These are phyloP conservation scores for Microtus pennsylvanicus DNA, from an alignment of 2,113 vertebrate species.

Conservation along the genomic window DNA sequence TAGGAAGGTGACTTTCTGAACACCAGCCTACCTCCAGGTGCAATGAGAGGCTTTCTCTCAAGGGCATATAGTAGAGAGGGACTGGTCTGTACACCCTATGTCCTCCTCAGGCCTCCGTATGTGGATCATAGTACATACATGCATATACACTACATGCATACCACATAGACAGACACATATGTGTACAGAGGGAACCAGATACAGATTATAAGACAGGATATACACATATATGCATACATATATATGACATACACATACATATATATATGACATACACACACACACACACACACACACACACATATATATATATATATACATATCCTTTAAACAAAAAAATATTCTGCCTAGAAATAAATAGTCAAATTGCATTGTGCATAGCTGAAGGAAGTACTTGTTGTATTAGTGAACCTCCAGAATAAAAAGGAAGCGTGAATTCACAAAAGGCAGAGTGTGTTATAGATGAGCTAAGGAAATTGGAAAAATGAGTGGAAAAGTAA, in stretches of 20 bases:
- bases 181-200: neutral
- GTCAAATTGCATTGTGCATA: neutral
- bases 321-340: neutral
- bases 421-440: neutral
- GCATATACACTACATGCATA: no score
- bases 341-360: neutral
- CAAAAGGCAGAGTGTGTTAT: neutral
- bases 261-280: no score
- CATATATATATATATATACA: neutral
- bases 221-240: neutral
- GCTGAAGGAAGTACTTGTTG: neutral
- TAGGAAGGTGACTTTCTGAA: neutral
- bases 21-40: neutral
- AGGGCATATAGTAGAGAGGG: neutral
- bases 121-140: neutral
- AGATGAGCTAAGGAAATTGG: neutral
- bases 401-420: neutral
- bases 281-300: neutral
- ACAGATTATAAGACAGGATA: neutral
- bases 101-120: neutral
- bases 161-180: neutral
- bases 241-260: neutral
- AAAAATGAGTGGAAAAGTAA: neutral
- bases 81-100: fast-evolving
- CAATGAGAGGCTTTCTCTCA: neutral